These are phyloP conservation scores for Chaetodon trifasciatus DNA, from an alignment of 2,797 vertebrate genomes.

Conservation along the genomic window DNA sequence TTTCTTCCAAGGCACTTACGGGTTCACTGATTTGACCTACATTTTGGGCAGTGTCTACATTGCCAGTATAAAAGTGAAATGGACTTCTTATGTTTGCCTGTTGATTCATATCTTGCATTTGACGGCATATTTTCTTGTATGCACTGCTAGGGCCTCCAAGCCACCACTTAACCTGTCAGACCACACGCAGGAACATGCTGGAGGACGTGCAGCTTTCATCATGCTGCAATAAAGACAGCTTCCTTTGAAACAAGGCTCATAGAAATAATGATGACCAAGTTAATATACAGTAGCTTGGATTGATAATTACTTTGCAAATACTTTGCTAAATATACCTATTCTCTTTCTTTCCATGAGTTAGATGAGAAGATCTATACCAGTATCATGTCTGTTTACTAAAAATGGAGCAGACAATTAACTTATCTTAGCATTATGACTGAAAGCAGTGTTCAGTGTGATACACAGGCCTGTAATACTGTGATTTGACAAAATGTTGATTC, in stretches of 20 bases:
- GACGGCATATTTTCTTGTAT: constrained; percentile 10
- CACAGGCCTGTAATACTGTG: no score
- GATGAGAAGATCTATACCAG: neutral
- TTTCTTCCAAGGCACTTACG: neutral
- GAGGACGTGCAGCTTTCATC: neutral
- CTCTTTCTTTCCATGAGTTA: neutral
- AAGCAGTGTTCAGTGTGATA: no score
- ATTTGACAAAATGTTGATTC: no score
- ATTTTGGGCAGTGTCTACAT: neutral
- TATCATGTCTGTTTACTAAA: no score
- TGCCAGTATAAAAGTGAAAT: neutral
- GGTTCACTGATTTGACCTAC: neutral
- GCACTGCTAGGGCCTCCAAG: neutral
- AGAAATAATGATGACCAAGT: neutral
- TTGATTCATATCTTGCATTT: constrained; percentile 8
- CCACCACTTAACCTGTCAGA: neutral
- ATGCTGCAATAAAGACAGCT: neutral
- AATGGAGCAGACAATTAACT: neutral
- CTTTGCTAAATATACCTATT: neutral
- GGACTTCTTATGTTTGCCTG: neutral
- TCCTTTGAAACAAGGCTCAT: neutral
- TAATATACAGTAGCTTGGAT: neutral
- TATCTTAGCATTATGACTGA: neutral
- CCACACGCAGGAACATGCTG: neutral
- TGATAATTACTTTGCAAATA: neutral